Percentiles rank a stretch among this genome's conserved stretches.
Evolutionary conservation across 2,113 vertebrate species (phyloP).

Genomic region (Ursus arctos): DNA sequence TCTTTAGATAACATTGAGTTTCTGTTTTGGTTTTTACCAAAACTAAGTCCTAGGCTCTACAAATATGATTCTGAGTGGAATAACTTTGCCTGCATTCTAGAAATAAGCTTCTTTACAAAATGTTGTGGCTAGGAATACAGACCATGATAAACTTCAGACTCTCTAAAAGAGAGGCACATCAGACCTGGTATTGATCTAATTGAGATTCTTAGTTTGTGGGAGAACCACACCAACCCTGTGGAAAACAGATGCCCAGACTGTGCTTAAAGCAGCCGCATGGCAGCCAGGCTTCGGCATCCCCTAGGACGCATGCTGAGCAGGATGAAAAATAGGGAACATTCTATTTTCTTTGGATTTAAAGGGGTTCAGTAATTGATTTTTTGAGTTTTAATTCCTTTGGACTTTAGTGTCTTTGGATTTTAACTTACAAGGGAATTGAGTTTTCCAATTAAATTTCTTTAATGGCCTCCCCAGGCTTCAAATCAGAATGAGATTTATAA

Average conservation of each 20-base stretch:
- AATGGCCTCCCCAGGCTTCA: constrained; percentile 46
- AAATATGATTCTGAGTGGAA: background rate
- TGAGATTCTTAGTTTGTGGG: background rate
- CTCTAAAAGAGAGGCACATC: background rate
- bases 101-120: constrained; percentile 25
- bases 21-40: background rate
- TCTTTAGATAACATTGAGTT: background rate
- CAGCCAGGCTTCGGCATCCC: background rate
- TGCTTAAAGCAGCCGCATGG: background rate
- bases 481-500: constrained; percentile 53
- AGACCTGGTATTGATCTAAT: background rate
- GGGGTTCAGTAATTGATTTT: background rate
- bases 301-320: background rate
- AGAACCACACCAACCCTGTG: background rate
- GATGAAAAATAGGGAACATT: background rate
- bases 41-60: background rate
- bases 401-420: constrained; percentile 27
- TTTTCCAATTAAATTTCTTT: constrained; percentile 48
- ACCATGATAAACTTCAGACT: background rate
- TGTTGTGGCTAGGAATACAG: background rate
- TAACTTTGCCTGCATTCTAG: background rate
- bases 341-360: constrained; percentile 7
- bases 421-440: background rate
- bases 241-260: background rate
- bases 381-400: constrained; percentile 34